These are phyloP conservation scores for Ischnura elegans DNA, from an alignment of 2,888 invertebrate genomes.

Conservation along the genomic window DNA sequence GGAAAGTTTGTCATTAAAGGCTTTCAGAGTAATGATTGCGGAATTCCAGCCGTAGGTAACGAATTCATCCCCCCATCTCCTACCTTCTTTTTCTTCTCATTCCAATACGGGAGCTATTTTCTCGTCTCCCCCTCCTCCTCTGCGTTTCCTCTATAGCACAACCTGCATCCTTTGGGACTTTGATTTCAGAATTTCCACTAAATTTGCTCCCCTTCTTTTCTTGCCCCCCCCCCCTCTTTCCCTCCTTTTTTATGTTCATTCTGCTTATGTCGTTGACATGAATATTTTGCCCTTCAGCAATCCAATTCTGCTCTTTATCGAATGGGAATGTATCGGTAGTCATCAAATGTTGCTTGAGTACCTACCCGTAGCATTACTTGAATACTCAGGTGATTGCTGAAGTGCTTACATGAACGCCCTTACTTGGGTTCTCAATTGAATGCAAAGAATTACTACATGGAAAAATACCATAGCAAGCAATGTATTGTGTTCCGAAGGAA, in stretches of 20 bases:
- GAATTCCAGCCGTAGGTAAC: neutral
- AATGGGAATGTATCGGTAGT: too few relatives aligned
- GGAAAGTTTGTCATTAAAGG: neutral
- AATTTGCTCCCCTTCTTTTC: neutral
- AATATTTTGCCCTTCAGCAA: neutral
- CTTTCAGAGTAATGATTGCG: neutral
- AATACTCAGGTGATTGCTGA: too few relatives aligned
- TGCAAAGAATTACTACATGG: too few relatives aligned
- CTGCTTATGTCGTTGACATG: neutral
- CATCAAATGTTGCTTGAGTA: too few relatives aligned
- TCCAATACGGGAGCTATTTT: too few relatives aligned
- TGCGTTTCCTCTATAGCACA: too few relatives aligned
- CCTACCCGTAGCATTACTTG: too few relatives aligned
- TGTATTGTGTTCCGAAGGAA: too few relatives aligned
- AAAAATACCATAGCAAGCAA: too few relatives aligned
- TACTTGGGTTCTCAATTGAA: too few relatives aligned
- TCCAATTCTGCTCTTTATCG: too few relatives aligned
- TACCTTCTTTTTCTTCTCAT: neutral
- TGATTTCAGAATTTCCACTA: constrained; percentile 52
- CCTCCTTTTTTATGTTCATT: neutral
- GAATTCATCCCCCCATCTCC: neutral
- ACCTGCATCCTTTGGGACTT: neutral
- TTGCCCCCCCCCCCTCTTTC: neutral
- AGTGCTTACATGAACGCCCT: too few relatives aligned
- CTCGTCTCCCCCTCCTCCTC: neutral